Evolutionary conservation across 2,888 invertebrate species (phyloP).

Genomic region (Ephialtes manifestator): DNA sequence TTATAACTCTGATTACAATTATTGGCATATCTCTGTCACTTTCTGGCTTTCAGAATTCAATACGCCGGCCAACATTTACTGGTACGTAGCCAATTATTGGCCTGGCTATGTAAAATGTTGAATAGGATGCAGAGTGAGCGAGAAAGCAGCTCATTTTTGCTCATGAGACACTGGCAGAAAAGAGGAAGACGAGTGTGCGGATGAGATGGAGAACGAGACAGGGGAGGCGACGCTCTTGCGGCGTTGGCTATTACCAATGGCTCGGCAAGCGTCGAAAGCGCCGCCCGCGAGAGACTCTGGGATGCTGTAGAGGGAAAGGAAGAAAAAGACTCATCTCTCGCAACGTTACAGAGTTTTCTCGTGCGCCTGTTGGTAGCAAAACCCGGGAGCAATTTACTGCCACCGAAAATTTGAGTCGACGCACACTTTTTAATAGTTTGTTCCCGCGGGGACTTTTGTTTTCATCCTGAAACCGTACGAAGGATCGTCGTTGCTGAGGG

Average conservation of each 20-base stretch:
- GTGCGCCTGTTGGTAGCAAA: conserved; percentile 40
- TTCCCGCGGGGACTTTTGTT: conserved; percentile 72
- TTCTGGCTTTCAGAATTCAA: not conserved
- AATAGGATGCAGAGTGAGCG: not conserved
- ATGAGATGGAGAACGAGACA: conserved; percentile 1
- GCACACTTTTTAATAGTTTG: conserved; percentile 82
- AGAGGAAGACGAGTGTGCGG: conserved; percentile 46
- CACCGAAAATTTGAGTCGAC: conserved; percentile 83
- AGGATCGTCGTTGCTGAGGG: conserved; percentile 24
- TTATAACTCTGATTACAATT: no score
- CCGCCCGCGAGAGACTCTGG: conserved; percentile 40
- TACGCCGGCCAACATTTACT: not conserved
- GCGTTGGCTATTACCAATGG: conserved; percentile 62
- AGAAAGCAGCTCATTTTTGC: conserved; percentile 21
- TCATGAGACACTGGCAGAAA: conserved; percentile 23
- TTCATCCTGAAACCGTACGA: conserved; percentile 40
- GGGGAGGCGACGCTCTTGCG: conserved; percentile 50
- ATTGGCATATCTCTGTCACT: not conserved
- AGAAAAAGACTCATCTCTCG: conserved; percentile 55
- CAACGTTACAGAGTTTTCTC: conserved; percentile 71
- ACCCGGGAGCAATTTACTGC: conserved; percentile 82
- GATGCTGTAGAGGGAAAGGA: conserved; percentile 48
- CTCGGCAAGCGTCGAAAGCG: conserved; percentile 32
- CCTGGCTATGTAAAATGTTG: not conserved
- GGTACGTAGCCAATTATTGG: conserved; percentile 19